Percentiles rank a stretch among this genome's conserved stretches.
Conservation (phyloP, 1,140 invertebrate species). For the Bradysia coprophila region DNA sequence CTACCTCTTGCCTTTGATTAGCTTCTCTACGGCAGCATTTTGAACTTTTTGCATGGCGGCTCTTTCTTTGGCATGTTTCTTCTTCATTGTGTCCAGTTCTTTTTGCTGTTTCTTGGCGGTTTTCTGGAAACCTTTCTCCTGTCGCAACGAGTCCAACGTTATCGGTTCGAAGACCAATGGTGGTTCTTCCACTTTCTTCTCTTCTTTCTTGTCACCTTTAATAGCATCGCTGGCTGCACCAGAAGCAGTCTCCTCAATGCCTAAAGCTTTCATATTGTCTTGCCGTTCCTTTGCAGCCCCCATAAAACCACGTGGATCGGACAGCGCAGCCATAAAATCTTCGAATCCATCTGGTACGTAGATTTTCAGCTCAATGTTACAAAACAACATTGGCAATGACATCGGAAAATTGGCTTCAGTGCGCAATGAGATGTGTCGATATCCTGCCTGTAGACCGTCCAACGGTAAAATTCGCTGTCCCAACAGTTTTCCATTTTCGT, state of each 20-base stretch:
- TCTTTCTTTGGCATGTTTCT: slow-evolving; percentile 88
- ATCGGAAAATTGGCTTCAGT: slow-evolving; percentile 99
- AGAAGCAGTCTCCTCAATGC: slow-evolving; percentile 63
- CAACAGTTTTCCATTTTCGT: slow-evolving; percentile 92
- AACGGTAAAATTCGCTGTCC: slow-evolving; percentile 95
- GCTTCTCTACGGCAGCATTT: slow-evolving; percentile 85
- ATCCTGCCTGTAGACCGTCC: slow-evolving; percentile 93
- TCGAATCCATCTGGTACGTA: slow-evolving; percentile 99
- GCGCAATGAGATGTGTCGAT: slow-evolving; percentile 90
- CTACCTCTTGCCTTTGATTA: slow-evolving; percentile 81
- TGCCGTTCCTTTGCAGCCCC: slow-evolving; percentile 70
- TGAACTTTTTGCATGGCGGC: slow-evolving; percentile 82
- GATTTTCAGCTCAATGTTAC: slow-evolving; percentile 97
- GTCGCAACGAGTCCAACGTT: slow-evolving; percentile 71
- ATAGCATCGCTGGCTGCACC: slow-evolving; percentile 24
- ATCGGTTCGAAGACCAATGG: slow-evolving; percentile 77
- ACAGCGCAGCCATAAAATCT: slow-evolving; percentile 95
- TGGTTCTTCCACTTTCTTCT: slow-evolving; percentile 50
- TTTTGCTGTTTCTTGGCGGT: slow-evolving; percentile 92
- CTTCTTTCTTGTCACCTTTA: slow-evolving; percentile 44
- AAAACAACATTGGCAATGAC: slow-evolving; percentile 96
- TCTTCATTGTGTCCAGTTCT: slow-evolving; percentile 79
- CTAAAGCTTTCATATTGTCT: slow-evolving; percentile 86
- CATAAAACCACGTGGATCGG: slow-evolving; percentile 85
- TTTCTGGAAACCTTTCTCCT: slow-evolving; percentile 89